phyloP scores from a whole-genome alignment of 2,888 invertebrate species.

The Cryptophagus acutangulus region DNA sequence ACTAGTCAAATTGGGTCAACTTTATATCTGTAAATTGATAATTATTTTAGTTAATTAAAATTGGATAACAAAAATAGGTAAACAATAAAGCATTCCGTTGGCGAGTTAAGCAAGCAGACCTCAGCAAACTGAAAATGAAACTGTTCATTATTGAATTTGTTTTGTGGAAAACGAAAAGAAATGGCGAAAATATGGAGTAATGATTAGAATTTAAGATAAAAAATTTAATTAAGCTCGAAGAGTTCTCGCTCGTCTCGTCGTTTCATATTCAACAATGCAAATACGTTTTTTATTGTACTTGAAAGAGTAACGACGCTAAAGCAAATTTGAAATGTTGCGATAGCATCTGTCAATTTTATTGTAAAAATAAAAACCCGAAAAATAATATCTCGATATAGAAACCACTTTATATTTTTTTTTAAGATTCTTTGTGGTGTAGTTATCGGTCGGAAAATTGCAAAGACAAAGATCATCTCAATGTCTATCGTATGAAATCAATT shows the following conservation, averaged over 20 bases:
- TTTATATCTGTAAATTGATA: too few relatives aligned
- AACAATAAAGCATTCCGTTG: too few relatives aligned
- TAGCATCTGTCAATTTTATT: neutral
- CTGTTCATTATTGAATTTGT: conserved; percentile 6
- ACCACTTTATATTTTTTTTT: too few relatives aligned
- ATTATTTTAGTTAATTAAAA: too few relatives aligned
- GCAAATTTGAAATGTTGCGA: conserved; percentile 2
- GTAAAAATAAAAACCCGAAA: too few relatives aligned
- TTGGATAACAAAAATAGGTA: too few relatives aligned
- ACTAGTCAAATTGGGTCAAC: too few relatives aligned
- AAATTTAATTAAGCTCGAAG: conserved; percentile 14
- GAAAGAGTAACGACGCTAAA: conserved; percentile 1
- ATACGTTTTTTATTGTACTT: neutral
- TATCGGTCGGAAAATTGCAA: conserved; percentile 5
- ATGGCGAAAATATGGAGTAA: conserved; percentile 8
- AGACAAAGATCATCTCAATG: neutral
- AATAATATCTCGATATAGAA: too few relatives aligned
- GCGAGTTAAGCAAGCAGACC: too few relatives aligned
- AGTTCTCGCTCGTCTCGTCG: too few relatives aligned
- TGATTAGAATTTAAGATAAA: conserved; percentile 13
- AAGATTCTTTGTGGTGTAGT: neutral
- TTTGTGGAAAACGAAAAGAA: neutral
- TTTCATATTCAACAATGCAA: conserved; percentile 1
- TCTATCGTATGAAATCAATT: conserved; percentile 13
- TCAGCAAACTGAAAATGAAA: too few relatives aligned